A percentile compares a stretch with the other conserved stretches of the same genome.
Conservation (phyloP, 2,113 vertebrate genomes). For the Mastomys natalensis region DNA sequence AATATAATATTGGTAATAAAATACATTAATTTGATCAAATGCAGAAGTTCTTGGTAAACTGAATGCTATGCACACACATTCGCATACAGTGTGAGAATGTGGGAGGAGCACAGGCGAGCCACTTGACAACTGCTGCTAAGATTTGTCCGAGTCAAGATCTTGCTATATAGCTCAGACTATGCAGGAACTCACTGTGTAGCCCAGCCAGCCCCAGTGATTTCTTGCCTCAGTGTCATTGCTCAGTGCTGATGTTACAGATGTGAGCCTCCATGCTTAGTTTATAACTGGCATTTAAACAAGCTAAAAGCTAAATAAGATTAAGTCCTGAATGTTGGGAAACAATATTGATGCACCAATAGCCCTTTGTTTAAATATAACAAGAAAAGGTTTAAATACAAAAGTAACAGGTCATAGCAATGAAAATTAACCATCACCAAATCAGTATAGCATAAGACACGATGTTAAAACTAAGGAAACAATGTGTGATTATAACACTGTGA, state of each 20-base stretch:
- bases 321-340: not conserved
- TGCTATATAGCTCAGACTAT: no score
- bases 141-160: not conserved
- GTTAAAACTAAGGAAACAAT: not conserved
- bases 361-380: not conserved
- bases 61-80: not conserved
- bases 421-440: not conserved
- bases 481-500: not conserved
- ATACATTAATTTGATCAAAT: not conserved
- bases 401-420: not conserved
- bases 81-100: not conserved
- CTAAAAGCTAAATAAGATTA: not conserved
- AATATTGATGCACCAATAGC: not conserved
- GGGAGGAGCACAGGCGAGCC: not conserved
- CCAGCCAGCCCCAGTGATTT: not conserved
- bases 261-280: not conserved
- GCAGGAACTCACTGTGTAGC: not conserved
- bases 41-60: not conserved
- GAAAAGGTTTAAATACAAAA: conserved; percentile 20
- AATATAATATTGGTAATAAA: not conserved
- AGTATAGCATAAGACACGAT: not conserved
- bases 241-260: not conserved
- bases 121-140: not conserved
- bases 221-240: not conserved
- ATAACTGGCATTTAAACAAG: not conserved